phyloP scores from a whole-genome alignment of 2,888 invertebrate genomes.

The Thereva unica region DNA sequence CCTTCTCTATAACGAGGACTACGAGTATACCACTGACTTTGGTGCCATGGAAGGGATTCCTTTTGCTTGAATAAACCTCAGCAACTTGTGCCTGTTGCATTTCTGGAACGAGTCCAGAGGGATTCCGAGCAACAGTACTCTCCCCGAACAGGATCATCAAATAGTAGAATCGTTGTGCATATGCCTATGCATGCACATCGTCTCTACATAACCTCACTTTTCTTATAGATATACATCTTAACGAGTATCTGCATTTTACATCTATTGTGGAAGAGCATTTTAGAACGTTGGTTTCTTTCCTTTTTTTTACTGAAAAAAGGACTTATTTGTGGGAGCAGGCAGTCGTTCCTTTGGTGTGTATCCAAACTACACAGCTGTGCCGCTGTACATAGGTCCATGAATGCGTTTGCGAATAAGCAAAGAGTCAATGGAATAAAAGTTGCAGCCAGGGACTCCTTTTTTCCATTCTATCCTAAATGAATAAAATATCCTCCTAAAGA shows the following conservation, averaged over 20 bases:
- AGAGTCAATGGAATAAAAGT: slow-evolving; percentile 32
- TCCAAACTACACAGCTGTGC: slow-evolving; percentile 2
- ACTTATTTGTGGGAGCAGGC: slow-evolving; percentile 27
- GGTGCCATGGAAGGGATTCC: slow-evolving; percentile 42
- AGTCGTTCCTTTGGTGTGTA: slow-evolving; percentile 19
- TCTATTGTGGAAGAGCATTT: slow-evolving; percentile 26
- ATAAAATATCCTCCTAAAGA: slow-evolving; percentile 36
- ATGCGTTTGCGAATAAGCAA: slow-evolving; percentile 30
- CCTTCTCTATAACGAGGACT: slow-evolving; percentile 25
- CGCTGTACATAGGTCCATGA: neutral
- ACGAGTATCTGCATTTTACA: slow-evolving; percentile 12
- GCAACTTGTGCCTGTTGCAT: slow-evolving; percentile 45
- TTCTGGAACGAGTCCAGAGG: slow-evolving; percentile 39
- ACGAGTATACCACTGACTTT: slow-evolving; percentile 27
- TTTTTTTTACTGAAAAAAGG: slow-evolving; percentile 2
- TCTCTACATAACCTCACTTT: slow-evolving; percentile 7
- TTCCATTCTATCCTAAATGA: slow-evolving; percentile 25
- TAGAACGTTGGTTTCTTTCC: slow-evolving; percentile 28
- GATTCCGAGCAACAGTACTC: slow-evolving; percentile 29
- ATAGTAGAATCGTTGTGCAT: slow-evolving; percentile 23
- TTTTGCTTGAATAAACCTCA: slow-evolving; percentile 54
- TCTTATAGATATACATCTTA: neutral
- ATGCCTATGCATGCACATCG: slow-evolving; percentile 16
- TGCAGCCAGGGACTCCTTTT: slow-evolving; percentile 14
- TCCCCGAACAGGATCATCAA: slow-evolving; percentile 30